Conservation (phyloP, 2,113 vertebrate species). For the Suricata suricatta region DNA sequence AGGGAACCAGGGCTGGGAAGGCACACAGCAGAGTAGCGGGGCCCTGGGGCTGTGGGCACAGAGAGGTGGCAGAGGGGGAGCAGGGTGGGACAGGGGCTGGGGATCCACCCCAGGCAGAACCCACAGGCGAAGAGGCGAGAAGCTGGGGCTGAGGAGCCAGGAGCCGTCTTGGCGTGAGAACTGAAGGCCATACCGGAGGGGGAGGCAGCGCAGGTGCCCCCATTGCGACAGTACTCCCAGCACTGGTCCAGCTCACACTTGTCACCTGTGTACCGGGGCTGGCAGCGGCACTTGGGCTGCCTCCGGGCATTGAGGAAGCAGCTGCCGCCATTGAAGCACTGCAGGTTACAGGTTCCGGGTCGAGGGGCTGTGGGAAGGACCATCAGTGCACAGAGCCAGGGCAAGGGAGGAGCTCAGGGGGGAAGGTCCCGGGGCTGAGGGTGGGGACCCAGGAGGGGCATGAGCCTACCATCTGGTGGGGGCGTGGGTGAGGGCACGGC, state of each 20-base stretch:
- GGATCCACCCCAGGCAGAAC: not conserved
- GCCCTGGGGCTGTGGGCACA: not conserved
- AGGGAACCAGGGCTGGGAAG: not conserved
- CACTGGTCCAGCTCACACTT: constrained; percentile 96
- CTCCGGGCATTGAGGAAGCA: constrained; percentile 95
- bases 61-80: not conserved
- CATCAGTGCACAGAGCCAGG: not conserved
- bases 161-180: rapidly evolving
- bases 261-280: constrained; percentile 93
- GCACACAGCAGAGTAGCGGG: not conserved
- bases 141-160: not conserved
- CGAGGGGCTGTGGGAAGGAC: constrained; percentile 83
- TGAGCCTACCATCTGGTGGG: constrained; percentile 89
- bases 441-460: rapidly evolving
- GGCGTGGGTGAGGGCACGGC: constrained; percentile 88
- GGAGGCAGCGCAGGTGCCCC: constrained; percentile 95
- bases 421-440: not conserved
- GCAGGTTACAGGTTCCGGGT: constrained; percentile 89
- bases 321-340: constrained; percentile 94
- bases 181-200: constrained; percentile 86
- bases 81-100: too few relatives aligned
- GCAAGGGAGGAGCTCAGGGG: not conserved
- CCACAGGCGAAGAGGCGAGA: not conserved
- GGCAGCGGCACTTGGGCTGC: constrained; percentile 96
- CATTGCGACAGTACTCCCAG: constrained; percentile 94